These are phyloP conservation scores for Rhea americana DNA, from an alignment of 2,113 vertebrate species.

Conservation along the genomic window DNA sequence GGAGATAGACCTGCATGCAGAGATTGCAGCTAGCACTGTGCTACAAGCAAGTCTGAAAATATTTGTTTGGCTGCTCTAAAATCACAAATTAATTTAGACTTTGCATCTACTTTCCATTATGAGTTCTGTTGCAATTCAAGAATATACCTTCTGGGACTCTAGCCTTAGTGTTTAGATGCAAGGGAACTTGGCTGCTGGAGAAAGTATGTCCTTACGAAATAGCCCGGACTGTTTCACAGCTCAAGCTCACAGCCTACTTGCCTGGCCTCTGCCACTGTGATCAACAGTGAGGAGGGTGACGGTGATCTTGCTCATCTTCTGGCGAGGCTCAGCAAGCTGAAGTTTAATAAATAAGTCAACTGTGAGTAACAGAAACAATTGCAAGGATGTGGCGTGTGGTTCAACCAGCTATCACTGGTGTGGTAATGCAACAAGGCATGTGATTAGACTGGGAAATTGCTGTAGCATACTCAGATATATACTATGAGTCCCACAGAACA, in stretches of 20 bases:
- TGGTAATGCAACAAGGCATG: slow-evolving; percentile 61
- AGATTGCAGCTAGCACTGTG: not conserved
- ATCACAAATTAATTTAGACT: not conserved
- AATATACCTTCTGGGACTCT: slow-evolving; percentile 17
- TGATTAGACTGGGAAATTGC: slow-evolving; percentile 63
- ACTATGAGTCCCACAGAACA: slow-evolving; percentile 2
- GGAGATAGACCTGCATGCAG: fast-evolving
- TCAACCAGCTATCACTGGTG: slow-evolving; percentile 66
- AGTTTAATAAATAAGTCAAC: slow-evolving; percentile 64
- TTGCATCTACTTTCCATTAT: slow-evolving; percentile 55
- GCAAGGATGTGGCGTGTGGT: slow-evolving; percentile 71
- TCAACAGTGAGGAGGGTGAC: slow-evolving; percentile 45
- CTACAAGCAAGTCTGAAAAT: not conserved
- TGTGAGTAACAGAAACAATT: slow-evolving; percentile 66
- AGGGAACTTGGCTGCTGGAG: not conserved
- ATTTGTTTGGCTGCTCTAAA: not conserved
- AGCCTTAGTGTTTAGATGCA: not conserved
- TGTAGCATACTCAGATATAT: slow-evolving; percentile 52
- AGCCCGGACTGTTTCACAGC: not conserved
- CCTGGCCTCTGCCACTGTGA: slow-evolving; percentile 3
- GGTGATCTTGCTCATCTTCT: slow-evolving; percentile 51
- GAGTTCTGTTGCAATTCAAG: slow-evolving; percentile 38
- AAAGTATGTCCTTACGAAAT: not conserved
- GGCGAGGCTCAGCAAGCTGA: slow-evolving; percentile 37
- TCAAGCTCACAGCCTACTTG: not conserved